phyloP scores from a whole-genome alignment of 2,888 invertebrate genomes.

The Scaptomyza polygonia region DNA sequence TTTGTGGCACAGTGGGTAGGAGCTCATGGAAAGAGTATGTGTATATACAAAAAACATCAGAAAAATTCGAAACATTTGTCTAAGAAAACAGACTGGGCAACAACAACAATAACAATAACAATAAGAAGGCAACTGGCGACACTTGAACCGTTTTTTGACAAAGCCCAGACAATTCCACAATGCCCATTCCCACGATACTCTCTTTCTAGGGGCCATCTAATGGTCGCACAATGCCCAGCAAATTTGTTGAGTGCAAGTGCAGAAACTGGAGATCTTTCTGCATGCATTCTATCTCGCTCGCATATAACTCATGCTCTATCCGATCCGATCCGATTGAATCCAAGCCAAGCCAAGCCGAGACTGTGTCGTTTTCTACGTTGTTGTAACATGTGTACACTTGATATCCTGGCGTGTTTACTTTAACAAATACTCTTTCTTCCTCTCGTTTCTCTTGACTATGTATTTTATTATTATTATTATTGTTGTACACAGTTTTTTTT shows the following conservation, averaged over 20 bases:
- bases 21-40: slow-evolving; percentile 25
- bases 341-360: slow-evolving; percentile 7
- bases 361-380: slow-evolving; percentile 32
- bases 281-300: slow-evolving; percentile 40
- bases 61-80: slow-evolving; percentile 73
- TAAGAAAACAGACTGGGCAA: slow-evolving; percentile 53
- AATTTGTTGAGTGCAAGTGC: slow-evolving; percentile 68
- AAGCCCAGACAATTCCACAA: slow-evolving; percentile 70
- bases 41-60: slow-evolving; percentile 52
- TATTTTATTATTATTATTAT: slow-evolving; percentile 58
- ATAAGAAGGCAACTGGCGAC: slow-evolving; percentile 62
- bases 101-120: slow-evolving; percentile 41
- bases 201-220: slow-evolving; percentile 68
- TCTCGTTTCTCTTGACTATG: slow-evolving; percentile 35
- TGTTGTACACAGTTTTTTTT: slow-evolving; percentile 35
- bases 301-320: slow-evolving; percentile 60
- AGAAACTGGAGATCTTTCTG: slow-evolving; percentile 76
- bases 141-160: slow-evolving; percentile 75
- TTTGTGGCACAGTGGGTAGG: slow-evolving; percentile 54
- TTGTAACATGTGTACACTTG: slow-evolving; percentile 71
- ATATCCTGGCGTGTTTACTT: slow-evolving; percentile 79
- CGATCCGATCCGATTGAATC: slow-evolving; percentile 16
- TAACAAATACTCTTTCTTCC: slow-evolving; percentile 69
- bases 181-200: slow-evolving; percentile 79
- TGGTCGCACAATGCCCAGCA: slow-evolving; percentile 58